A percentile compares a stretch with the other conserved stretches of the same genome.
These are phyloP conservation scores for Rhopalosiphum maidis DNA, from an alignment of 1,140 invertebrate species.

Conservation along the genomic window DNA sequence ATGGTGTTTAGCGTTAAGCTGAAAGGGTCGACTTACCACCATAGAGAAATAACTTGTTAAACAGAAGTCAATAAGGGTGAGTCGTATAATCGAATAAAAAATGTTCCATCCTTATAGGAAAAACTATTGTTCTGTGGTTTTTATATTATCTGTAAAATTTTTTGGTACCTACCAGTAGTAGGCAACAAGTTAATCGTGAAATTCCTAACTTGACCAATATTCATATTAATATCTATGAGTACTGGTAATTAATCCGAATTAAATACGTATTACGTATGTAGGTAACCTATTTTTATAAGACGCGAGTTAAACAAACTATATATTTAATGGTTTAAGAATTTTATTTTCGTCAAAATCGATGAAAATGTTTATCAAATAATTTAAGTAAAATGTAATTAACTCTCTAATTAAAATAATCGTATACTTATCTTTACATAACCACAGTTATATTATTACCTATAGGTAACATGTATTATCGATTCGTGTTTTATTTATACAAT, in stretches of 20 bases:
- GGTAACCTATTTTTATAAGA: not conserved
- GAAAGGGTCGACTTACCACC: not conserved
- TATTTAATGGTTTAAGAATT: not conserved
- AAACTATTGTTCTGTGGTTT: not conserved
- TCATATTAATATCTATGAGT: not conserved
- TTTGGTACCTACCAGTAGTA: not conserved
- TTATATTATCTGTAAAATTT: not conserved
- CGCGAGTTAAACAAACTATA: not conserved
- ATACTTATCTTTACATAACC: not conserved
- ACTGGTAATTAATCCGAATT: not conserved
- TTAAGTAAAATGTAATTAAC: not conserved
- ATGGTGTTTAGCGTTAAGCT: not conserved
- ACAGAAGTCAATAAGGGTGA: not conserved
- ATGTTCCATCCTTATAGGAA: not conserved
- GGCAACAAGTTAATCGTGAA: not conserved
- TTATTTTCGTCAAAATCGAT: not conserved
- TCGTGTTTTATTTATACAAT: not conserved
- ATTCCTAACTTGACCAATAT: not conserved
- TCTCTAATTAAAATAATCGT: not conserved
- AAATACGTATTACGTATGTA: not conserved
- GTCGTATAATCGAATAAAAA: not conserved
- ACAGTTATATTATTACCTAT: not conserved
- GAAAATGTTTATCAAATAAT: not conserved
- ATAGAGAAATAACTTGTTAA: not conserved
- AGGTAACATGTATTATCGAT: no score